Conservation (phyloP, 2,113 vertebrate species). For the Verasper variegatus region DNA sequence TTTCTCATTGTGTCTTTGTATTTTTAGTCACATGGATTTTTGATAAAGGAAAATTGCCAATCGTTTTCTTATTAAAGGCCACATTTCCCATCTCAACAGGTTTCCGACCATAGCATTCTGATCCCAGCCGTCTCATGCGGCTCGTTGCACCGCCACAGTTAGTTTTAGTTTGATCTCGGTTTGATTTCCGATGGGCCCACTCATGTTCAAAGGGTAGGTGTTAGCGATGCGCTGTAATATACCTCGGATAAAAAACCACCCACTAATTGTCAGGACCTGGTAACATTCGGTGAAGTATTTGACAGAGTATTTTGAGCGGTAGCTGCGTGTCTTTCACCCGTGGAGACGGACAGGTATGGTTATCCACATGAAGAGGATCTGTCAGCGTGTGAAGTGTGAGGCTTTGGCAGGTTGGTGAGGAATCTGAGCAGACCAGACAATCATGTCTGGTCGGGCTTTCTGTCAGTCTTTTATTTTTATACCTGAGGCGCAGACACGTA, state of each 20-base stretch:
- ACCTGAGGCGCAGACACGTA: conserved; percentile 14
- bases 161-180: too few species aligned
- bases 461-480: conserved; percentile 21
- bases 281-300: neutral
- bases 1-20: conserved; percentile 3
- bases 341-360: conserved; percentile 13
- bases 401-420: conserved; percentile 48
- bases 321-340: too few species aligned
- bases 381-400: conserved; percentile 33
- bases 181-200: conserved; percentile 30
- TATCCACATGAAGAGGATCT: conserved; percentile 42
- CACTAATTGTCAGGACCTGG: conserved; percentile 45
- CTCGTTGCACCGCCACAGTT: neutral
- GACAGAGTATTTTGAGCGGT: conserved; percentile 30
- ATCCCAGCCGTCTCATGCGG: neutral
- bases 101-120: neutral
- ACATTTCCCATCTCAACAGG: conserved; percentile 8
- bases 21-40: conserved; percentile 25
- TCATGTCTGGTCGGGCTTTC: conserved; percentile 29
- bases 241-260: conserved; percentile 32
- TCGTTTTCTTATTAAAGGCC: conserved; percentile 23
- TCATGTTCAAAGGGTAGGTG: conserved; percentile 29
- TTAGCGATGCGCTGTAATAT: conserved; percentile 3
- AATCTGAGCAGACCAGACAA: conserved; percentile 26
- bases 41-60: neutral